Evolutionary conservation across 2,113 vertebrate genomes (phyloP).

Genomic region (Canis aureus): DNA sequence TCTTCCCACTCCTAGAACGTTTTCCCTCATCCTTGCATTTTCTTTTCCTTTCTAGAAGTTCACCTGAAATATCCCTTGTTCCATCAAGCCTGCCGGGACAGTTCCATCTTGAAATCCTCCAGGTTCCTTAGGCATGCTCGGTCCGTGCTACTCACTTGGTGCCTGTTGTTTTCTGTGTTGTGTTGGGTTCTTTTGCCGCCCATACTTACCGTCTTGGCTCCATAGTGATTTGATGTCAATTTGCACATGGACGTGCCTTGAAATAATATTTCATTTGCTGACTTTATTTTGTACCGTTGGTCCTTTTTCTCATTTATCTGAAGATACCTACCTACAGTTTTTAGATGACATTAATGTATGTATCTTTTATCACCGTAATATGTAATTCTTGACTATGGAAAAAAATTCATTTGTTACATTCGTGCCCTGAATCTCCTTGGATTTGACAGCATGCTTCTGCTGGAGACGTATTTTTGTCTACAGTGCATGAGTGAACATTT

Average conservation of each 20-base stretch:
- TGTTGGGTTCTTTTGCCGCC: not conserved
- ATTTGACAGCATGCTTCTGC: slow-evolving; percentile 53
- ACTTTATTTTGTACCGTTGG: slow-evolving; percentile 70
- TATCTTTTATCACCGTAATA: slow-evolving; percentile 24
- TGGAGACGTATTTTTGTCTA: slow-evolving; percentile 28
- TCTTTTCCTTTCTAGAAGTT: slow-evolving; percentile 54
- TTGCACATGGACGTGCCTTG: not conserved
- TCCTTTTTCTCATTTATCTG: slow-evolving; percentile 64
- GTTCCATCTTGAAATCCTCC: not conserved
- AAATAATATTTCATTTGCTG: slow-evolving; percentile 44
- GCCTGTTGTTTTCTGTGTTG: not conserved
- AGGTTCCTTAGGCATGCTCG: not conserved
- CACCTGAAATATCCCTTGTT: not conserved
- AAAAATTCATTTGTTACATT: slow-evolving; percentile 54
- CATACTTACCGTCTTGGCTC: not conserved
- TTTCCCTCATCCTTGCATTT: not conserved
- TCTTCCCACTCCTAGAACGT: not conserved
- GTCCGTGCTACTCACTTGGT: not conserved
- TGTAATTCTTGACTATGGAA: slow-evolving; percentile 61
- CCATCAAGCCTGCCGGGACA: not conserved
- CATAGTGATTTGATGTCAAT: not conserved
- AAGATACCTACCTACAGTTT: slow-evolving; percentile 60
- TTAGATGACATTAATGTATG: slow-evolving; percentile 47
- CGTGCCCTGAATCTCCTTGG: slow-evolving; percentile 5
- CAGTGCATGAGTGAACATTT: not conserved